Evolutionary conservation across 2,113 vertebrate species (phyloP).

Genomic region (Toxotes jaculatrix): DNA sequence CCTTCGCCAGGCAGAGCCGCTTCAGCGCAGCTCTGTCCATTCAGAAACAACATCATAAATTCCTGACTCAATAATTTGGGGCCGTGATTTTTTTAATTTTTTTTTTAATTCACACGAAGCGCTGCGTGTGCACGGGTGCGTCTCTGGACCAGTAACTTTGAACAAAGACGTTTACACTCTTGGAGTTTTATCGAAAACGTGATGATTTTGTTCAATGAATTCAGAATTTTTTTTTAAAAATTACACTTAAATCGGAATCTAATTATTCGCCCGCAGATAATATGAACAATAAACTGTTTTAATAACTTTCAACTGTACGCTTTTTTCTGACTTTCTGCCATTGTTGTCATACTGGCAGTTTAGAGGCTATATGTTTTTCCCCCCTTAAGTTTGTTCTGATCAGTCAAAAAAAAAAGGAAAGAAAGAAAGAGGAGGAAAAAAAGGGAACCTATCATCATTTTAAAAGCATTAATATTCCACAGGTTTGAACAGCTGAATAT

Average conservation of each 20-base stretch:
- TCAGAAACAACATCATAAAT: slow-evolving; percentile 12
- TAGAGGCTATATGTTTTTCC: neutral
- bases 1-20: slow-evolving; percentile 22
- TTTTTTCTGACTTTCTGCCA: neutral
- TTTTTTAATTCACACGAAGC: slow-evolving; percentile 10
- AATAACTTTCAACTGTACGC: neutral
- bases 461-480: slow-evolving; percentile 34
- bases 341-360: neutral
- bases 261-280: neutral
- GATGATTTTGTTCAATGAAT: neutral
- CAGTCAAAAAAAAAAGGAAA: neutral
- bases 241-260: neutral
- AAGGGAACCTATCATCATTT: neutral
- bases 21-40: slow-evolving; percentile 34
- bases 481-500: slow-evolving; percentile 37
- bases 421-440: slow-evolving; percentile 2
- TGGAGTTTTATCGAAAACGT: neutral
- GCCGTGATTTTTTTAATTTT: neutral
- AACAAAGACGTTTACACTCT: neutral
- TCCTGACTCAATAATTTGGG: slow-evolving; percentile 21
- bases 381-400: neutral
- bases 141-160: neutral
- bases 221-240: neutral
- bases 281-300: neutral
- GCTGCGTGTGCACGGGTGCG: neutral